Evolutionary conservation across 2,888 invertebrate genomes (phyloP).

Genomic region (Luperina testacea): DNA sequence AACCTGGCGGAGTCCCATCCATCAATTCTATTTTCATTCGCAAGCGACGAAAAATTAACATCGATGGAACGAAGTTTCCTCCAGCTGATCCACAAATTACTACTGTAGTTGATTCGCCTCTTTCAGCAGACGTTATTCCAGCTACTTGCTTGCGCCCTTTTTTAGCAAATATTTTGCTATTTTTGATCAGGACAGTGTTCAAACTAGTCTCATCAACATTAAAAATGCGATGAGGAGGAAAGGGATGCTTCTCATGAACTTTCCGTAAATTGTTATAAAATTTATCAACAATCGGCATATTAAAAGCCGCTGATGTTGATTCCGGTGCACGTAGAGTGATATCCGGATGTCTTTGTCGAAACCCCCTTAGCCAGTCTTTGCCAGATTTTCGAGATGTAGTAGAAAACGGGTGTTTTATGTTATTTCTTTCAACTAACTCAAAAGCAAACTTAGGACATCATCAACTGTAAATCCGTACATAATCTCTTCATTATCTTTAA

Average conservation of each 20-base stretch:
- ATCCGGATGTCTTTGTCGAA: background rate
- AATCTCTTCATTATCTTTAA: conserved; percentile 22
- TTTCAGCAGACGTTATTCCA: background rate
- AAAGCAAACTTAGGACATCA: conserved; percentile 16
- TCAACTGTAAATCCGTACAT: conserved; percentile 20
- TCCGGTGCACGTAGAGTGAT: background rate
- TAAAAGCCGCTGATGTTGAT: background rate
- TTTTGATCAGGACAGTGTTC: background rate
- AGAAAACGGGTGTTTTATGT: conserved; percentile 23
- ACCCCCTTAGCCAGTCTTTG: conserved; percentile 8
- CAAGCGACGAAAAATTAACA: conserved; percentile 9
- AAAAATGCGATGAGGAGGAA: background rate
- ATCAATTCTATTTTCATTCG: background rate
- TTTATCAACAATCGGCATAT: background rate
- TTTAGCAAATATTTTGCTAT: background rate
- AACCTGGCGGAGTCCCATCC: background rate
- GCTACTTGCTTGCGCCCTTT: conserved; percentile 1
- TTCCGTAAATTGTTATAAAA: background rate
- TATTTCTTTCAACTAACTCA: conserved; percentile 24
- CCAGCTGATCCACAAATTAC: conserved; percentile 4
- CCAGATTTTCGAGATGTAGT: conserved; percentile 24
- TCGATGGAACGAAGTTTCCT: conserved; percentile 9
- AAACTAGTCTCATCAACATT: background rate
- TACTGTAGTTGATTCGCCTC: conserved; percentile 6
- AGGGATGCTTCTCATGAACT: too few species aligned